Evolutionary conservation across 2,113 vertebrate genomes (phyloP).

Genomic region (Cebidichthys violaceus): DNA sequence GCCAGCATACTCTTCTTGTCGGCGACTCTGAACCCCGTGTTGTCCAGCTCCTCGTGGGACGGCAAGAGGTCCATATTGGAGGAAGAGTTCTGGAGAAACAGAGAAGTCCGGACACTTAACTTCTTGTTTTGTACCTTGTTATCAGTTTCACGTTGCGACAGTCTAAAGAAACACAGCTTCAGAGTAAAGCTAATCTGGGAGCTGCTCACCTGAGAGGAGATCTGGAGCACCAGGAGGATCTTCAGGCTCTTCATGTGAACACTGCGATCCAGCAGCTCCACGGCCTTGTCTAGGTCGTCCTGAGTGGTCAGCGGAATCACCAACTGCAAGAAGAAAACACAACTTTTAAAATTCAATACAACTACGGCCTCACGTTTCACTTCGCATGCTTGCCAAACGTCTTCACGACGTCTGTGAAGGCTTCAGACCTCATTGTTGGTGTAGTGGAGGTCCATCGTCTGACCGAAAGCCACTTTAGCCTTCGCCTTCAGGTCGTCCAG

Average conservation of each 20-base stretch:
- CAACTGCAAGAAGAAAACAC: conserved; percentile 80
- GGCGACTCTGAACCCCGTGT: conserved; percentile 86
- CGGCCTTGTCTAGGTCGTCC: conserved; percentile 97
- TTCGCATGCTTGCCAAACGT: too few species aligned
- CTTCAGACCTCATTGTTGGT: conserved; percentile 95
- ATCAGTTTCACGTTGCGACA: not conserved
- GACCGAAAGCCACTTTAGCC: conserved; percentile 96
- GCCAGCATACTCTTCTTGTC: conserved; percentile 89
- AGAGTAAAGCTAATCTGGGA: too few species aligned
- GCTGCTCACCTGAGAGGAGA: conserved; percentile 88
- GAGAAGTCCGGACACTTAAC: not conserved
- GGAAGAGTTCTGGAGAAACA: conserved; percentile 72
- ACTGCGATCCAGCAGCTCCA: conserved; percentile 96
- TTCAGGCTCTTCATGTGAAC: conserved; percentile 99
- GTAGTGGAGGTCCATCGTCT: conserved; percentile 97
- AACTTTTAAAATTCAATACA: not conserved
- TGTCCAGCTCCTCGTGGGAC: conserved; percentile 92
- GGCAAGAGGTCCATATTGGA: conserved; percentile 88
- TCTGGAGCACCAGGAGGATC: conserved; percentile 93
- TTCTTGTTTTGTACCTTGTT: not conserved
- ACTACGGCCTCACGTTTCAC: too few species aligned
- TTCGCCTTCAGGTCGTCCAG: conserved; percentile 93
- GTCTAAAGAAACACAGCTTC: not conserved
- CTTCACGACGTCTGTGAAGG: too few species aligned
- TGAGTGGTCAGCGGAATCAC: conserved; percentile 96